These are phyloP conservation scores for Euwallacea fornicatus DNA, from an alignment of 1,140 invertebrate genomes.

Conservation along the genomic window DNA sequence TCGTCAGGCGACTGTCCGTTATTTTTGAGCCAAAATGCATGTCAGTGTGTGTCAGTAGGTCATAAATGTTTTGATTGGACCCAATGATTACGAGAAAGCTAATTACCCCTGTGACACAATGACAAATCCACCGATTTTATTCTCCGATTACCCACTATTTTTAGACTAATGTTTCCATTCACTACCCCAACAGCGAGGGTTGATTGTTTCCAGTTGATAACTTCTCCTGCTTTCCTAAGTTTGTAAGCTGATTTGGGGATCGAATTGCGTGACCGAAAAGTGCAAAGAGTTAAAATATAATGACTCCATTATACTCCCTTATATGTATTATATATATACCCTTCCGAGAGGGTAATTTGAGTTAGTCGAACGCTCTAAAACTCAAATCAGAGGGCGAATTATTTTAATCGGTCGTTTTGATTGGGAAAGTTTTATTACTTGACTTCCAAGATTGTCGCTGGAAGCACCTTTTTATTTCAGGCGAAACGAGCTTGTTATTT, in stretches of 20 bases:
- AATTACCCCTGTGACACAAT: not conserved
- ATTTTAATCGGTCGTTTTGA: no score
- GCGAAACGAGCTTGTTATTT: not conserved
- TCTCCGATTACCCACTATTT: not conserved
- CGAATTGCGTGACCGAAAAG: constrained; percentile 17
- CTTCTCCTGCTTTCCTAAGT: constrained; percentile 7
- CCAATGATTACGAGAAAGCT: no score
- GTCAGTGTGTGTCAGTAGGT: no score
- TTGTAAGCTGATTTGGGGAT: constrained; percentile 3
- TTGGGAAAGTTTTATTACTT: no score
- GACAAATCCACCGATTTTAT: not conserved
- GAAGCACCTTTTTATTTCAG: not conserved
- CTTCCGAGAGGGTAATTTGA: no score
- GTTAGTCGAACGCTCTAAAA: no score
- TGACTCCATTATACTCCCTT: not conserved
- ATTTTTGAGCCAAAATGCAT: no score
- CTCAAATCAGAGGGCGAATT: no score
- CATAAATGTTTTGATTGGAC: no score
- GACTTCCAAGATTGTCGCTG: no score
- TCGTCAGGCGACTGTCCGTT: no score
- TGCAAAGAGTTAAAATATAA: not conserved
- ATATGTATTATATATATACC: no score
- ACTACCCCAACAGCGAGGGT: not conserved
- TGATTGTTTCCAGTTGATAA: constrained; percentile 21
- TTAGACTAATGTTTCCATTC: constrained; percentile 9